phyloP scores from a whole-genome alignment of 2,113 vertebrate species.

The Hystrix cristata region DNA sequence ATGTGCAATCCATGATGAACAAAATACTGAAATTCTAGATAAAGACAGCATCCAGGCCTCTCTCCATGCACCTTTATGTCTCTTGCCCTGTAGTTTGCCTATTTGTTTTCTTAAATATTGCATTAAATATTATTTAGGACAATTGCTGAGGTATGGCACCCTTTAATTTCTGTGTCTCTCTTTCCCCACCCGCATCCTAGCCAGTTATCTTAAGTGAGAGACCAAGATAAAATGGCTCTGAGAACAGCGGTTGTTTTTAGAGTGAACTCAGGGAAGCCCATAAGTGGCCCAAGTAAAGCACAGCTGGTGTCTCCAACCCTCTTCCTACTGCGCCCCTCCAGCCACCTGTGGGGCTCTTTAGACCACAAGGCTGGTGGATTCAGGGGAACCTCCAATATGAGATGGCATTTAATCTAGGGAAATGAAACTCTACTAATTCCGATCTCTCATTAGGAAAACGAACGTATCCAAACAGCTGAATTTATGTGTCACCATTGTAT shows the following conservation, averaged over 20 bases:
- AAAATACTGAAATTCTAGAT: neutral
- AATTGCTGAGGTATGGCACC: neutral
- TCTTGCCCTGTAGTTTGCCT: fast-evolving
- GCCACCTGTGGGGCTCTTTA: fast-evolving
- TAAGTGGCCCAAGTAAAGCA: too few relatives aligned
- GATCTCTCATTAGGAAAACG: neutral
- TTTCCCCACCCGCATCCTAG: neutral
- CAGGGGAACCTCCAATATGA: neutral
- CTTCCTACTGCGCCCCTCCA: fast-evolving
- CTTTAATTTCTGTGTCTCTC: neutral
- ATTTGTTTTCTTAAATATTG: neutral
- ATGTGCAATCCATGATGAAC: neutral
- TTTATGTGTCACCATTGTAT: neutral
- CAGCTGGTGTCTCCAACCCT: fast-evolving
- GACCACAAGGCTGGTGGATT: neutral
- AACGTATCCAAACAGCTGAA: neutral
- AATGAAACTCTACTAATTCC: neutral
- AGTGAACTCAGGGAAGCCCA: neutral
- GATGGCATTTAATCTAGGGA: neutral
- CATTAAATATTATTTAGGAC: neutral
- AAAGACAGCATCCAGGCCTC: neutral
- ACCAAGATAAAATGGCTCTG: fast-evolving
- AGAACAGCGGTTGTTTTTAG: fast-evolving
- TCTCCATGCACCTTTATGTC: neutral
- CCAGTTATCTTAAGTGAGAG: neutral